Base-by-base conservation (phyloP, 2,888 invertebrate species). In the Oxyteleia sp. region DNA sequence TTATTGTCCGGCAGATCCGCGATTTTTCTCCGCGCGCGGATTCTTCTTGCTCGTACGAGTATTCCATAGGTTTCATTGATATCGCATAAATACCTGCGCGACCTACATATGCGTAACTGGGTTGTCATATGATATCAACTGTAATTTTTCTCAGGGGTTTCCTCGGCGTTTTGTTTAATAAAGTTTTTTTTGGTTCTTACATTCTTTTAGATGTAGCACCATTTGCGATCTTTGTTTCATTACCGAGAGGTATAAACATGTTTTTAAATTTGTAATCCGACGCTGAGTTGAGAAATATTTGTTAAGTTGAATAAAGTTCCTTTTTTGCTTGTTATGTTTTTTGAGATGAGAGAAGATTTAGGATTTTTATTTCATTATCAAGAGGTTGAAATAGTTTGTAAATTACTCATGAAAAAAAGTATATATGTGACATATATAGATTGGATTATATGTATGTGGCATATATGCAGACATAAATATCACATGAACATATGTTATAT, bases 21-120 rank as follows among this genome's bases (percentile, higher is more conserved):
- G 4, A 13, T 55, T 64, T 69, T 69, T 57, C 20, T 35, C 38
- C 45, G 41, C 41, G 41, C 41, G 29, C 57, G 43, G 51, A 61
- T 76, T 61, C 61, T 59, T 53, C 61, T 57, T 64, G 57, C 49
- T 45, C 55, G 16, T 16, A 75, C 57, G 29, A 57, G 68, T 78
- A 78, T 69, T 78, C 47, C 61, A 53, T 69, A 63, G 78, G 78
- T 78, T 69, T 69, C 69, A 69, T 78, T 78, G 61, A 61, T 61
- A 59, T 53, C 26, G 41, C 69, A 69, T 63, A 78, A 78, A 63
- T 78, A 69, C 69, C 38, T 15, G 55, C 29, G 23, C 63, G 69
- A 78, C 69, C 69, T 55, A 79, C 26, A 71, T 68, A 16, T 59
- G 16, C 57, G 16, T 45, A 78, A 78, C 45, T 16, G 23, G 29